These are phyloP conservation scores for Macrostomum lignano DNA, from an alignment of 1,140 invertebrate genomes.

Conservation along the genomic window DNA sequence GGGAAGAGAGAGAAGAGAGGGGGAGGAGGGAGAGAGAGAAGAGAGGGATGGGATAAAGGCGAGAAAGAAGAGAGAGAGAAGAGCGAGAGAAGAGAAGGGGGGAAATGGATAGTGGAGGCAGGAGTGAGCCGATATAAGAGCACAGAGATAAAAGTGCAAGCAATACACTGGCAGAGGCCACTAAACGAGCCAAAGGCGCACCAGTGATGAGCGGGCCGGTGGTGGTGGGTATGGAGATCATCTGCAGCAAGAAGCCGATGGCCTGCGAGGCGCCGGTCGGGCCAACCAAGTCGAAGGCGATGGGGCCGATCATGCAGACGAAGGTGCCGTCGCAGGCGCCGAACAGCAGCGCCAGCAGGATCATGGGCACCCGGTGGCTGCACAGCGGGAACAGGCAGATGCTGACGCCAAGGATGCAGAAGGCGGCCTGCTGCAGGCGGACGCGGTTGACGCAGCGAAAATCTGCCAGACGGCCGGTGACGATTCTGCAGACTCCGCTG, in stretches of 20 bases:
- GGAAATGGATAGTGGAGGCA: too few species aligned
- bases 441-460: conserved; percentile 46
- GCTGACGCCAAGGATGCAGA: conserved; percentile 46
- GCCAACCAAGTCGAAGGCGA: conserved; percentile 65
- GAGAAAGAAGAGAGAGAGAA: too few species aligned
- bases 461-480: conserved; percentile 58
- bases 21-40: too few species aligned
- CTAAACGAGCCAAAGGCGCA: too few species aligned
- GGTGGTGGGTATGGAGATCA: conserved; percentile 55
- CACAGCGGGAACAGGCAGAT: conserved; percentile 46
- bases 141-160: too few species aligned
- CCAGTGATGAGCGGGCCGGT: conserved; percentile 57
- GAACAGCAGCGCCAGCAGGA: conserved; percentile 44
- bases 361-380: conserved; percentile 35
- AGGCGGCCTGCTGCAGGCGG: conserved; percentile 48
- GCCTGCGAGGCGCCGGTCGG: conserved; percentile 52
- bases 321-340: conserved; percentile 72
- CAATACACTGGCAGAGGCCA: too few species aligned
- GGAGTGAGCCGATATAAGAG: too few species aligned
- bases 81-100: too few species aligned
- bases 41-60: too few species aligned
- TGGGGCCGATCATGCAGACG: conserved; percentile 58
- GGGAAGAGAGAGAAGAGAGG: too few species aligned
- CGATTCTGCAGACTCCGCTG: conserved; percentile 49
- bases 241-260: conserved; percentile 56